Evolutionary conservation across 1,140 invertebrate species (phyloP).

Genomic region (Cyphomyrmex costatus): DNA sequence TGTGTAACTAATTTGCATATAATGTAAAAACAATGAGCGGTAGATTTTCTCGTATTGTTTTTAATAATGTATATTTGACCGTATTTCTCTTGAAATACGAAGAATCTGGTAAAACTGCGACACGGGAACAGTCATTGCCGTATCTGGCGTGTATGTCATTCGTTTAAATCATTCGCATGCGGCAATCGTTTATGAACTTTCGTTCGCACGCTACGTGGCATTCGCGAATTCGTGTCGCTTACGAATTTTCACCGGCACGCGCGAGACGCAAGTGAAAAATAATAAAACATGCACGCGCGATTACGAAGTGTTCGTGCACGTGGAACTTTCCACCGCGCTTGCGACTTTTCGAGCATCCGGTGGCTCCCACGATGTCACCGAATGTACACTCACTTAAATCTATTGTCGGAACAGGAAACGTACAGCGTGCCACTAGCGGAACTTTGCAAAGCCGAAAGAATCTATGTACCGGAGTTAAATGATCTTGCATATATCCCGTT

Average conservation of each 20-base stretch:
- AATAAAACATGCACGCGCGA: slow-evolving; percentile 62
- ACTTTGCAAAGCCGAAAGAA: slow-evolving; percentile 58
- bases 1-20: too few relatives aligned
- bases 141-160: slow-evolving; percentile 4
- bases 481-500: slow-evolving; percentile 35
- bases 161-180: slow-evolving; percentile 4
- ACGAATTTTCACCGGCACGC: slow-evolving; percentile 39
- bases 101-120: background rate
- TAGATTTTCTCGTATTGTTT: background rate
- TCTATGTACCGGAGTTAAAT: slow-evolving; percentile 53
- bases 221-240: background rate
- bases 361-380: slow-evolving; percentile 60
- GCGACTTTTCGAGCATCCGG: slow-evolving; percentile 62
- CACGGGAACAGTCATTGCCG: background rate
- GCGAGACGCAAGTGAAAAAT: slow-evolving; percentile 40
- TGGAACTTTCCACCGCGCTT: slow-evolving; percentile 50
- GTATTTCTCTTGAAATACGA: background rate
- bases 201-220: slow-evolving; percentile 33
- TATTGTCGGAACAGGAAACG: slow-evolving; percentile 62
- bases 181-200: slow-evolving; percentile 26
- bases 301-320: slow-evolving; percentile 50
- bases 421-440: slow-evolving; percentile 40
- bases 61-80: background rate
- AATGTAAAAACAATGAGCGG: too few relatives aligned
- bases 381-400: slow-evolving; percentile 62